Evolutionary conservation across 2,888 invertebrate genomes (phyloP), one percentile per base, ranked within the genome.

Genomic region (Pycnomerus fuliginosus): DNA sequence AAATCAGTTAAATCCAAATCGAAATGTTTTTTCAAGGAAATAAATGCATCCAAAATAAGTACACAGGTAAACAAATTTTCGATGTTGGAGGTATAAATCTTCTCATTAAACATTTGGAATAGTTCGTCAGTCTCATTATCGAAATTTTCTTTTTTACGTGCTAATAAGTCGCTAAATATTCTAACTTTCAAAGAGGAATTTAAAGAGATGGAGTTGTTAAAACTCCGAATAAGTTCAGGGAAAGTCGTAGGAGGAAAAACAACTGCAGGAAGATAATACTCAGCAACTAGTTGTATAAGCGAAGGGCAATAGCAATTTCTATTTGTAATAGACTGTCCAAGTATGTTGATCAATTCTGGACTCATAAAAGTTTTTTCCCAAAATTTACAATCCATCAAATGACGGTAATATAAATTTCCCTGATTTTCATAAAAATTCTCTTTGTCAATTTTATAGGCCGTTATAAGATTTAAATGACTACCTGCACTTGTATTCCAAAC

Each of bases 391-490:
- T 30, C 22, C 31, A 37, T 38, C 15, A 59, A 36, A 20, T 43
- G 27, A 29, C 28, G 38, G 17, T 47, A 59, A 5, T 50, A 45
- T 16, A 49, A 36, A 44, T 59, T 59, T 20, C 45, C 50, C n/a
- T 40, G 42, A 8, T 13, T 31, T 31, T 38, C 40, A 30, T 58
- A 58, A n/a, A 28, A 28, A 38, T 56, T 52, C 15, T 39, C 48
- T 27, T 47, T 45, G 16, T 56, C 58, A 31, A 60, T 22, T 44
- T 51, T 53, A 30, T 56, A 60, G 20, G 11, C 11, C 1, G 55
- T 44, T 3, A 30, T 17, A 14, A 60, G 48, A 34, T 52, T 27
- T 10, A 36, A 28, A n/a, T 33, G 43, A 13, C 40, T 38, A 46
- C 56, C 53, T 38, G 24, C 39, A 7, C 52, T 32, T 28, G 50